Base-by-base conservation (phyloP, 2,113 vertebrate species). In the Grus americana region DNA sequence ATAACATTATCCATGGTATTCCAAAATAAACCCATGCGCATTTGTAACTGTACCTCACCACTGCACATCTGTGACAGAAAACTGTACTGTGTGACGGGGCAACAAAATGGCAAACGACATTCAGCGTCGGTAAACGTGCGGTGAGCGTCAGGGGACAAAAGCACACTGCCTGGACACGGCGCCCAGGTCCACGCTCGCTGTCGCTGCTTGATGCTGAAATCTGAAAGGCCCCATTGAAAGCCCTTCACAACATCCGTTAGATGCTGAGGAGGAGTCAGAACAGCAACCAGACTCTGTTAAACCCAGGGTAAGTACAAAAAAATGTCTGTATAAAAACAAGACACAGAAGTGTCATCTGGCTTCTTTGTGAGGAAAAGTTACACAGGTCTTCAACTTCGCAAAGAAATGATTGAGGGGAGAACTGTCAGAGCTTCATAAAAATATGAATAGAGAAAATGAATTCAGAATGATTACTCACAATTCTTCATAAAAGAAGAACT, bases 151-250 rank as follows among this genome's bases (percentile, higher is more conserved):
- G 27, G 40, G 68, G 34, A 80, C 79, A 92, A 84, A 68, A 84
- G 8, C 71, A 86, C 40, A 13, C 32, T 52, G 40, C 68, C 42
- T 29, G 44, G 47, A 50, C 65, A 85, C 27, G 36, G n/a, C 1
- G 3, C 10, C 13, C 71, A 52, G 3, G 0, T 26, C 65, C 50
- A 24, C 0, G 0, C n/a, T 44, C 1, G 0, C 49, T 76, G 44
- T 10, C 4, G 1, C 62, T 80, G 21, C 47, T 30, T 63, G 22
- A 24, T 26, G 5, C 29, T n/a, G 66, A 72, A 57, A 85, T 32
- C 17, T 2, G 1, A 34, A 92, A 75, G 15, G 8, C 16, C 12
- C 9, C 3, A 0, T 14, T 49, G 70, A 54, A 73, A 81, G 27
- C 5, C 59, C 44, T 50, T 54, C n/a, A 17, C 11, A n/a, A 7